Base-by-base conservation (phyloP, 2,113 vertebrate species). In the Solenodon paradoxus region DNA sequence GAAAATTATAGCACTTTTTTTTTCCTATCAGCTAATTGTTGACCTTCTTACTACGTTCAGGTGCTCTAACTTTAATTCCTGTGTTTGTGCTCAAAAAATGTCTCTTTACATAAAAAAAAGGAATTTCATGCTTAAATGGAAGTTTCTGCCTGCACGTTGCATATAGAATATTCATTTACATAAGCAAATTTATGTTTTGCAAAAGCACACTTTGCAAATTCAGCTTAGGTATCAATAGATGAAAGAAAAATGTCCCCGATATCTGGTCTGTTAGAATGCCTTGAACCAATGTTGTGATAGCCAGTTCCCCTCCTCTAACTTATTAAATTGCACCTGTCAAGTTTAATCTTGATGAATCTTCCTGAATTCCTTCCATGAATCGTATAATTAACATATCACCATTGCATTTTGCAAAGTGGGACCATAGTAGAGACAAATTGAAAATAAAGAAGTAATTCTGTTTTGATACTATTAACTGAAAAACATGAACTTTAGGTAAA, bases 151-250 rank as follows among this genome's bases (percentile, higher is more conserved):
- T 72, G 12, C 0, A 24, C 86, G 90, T 95, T 94, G 57, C 45
- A 80, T 87, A 42, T 71, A 32, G 9, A 80, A 82, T 93, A 88
- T 35, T 26, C 35, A 80, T 83, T 94, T 95, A 68, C 24, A 89
- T 87, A 92, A 97, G 42, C 0, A 59, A 96, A 81, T 95, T 42
- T 4, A 82, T 82, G 30, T 88, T 84, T 69, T 74, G 42, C 92
- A 11, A 35, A 75, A 91, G 93, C 22, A 71, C 0, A 91, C 3
- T 71, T 47, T 47, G 49, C 69, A 30, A 82, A n/a, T 85, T 97
- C 72, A 55, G 79, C 28, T 88, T 92, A 90, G 32, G 10, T 91
- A 71, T 88, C 61, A 81, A 19, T 92, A 30, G 35, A n/a, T 55
- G 20, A n/a, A n/a, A n/a, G 8, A 75, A 96, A 96, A 35, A 5